Conservation (phyloP, 2,113 vertebrate species). For the Pterophyllum scalare region DNA sequence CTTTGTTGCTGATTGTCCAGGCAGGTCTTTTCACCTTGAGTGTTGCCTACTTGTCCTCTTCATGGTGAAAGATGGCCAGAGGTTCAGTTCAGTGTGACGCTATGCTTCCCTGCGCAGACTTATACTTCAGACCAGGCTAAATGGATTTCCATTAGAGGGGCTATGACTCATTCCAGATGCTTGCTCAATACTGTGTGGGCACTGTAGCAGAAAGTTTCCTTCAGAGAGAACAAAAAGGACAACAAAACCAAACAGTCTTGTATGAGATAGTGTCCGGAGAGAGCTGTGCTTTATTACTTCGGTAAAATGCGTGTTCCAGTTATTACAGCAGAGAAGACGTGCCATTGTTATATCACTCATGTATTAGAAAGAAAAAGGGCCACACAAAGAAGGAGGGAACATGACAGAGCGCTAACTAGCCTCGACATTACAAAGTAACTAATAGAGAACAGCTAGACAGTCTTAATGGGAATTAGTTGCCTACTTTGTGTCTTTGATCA, state of each 20-base stretch:
- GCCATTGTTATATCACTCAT: background rate
- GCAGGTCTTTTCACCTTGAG: constrained; percentile 53
- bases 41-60: constrained; percentile 42
- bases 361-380: background rate
- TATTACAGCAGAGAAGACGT: background rate
- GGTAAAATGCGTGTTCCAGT: background rate
- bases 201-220: constrained; percentile 71
- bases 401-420: background rate
- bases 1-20: constrained; percentile 11
- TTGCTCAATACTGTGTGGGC: constrained; percentile 74
- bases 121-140: constrained; percentile 64
- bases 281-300: background rate
- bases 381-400: background rate
- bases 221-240: constrained; percentile 55
- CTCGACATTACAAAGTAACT: background rate
- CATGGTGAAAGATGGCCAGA: constrained; percentile 48
- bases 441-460: constrained; percentile 11
- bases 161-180: constrained; percentile 79
- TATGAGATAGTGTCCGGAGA: background rate
- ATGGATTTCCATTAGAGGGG: constrained; percentile 79
- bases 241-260: constrained; percentile 34
- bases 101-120: constrained; percentile 69
- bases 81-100: constrained; percentile 62
- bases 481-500: constrained; percentile 5
- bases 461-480: constrained; percentile 7